phyloP scores from a whole-genome alignment of 2,113 vertebrate genomes.

The Aspidoscelis tigris region DNA sequence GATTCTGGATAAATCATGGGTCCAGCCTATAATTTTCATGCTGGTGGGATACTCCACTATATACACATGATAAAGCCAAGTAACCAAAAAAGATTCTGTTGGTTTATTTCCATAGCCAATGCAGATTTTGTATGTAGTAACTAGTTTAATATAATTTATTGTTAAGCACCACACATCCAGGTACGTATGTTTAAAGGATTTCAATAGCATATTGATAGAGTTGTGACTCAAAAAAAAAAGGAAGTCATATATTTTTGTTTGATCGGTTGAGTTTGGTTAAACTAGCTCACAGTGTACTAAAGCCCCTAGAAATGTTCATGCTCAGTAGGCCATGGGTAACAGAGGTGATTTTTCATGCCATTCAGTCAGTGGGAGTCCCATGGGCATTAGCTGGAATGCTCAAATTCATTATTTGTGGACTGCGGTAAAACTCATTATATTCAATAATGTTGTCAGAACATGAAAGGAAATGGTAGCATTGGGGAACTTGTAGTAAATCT shows the following conservation, averaged over 20 bases:
- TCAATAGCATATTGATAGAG: conserved; percentile 27
- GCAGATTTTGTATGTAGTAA: not conserved
- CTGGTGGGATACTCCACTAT: not conserved
- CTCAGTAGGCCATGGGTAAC: not conserved
- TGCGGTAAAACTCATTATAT: conserved; percentile 25
- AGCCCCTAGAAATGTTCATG: conserved; percentile 24
- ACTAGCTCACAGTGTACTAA: conserved; percentile 36
- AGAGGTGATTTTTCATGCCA: not conserved
- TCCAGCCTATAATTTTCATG: not conserved
- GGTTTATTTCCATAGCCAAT: conserved; percentile 3
- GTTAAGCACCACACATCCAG: not conserved
- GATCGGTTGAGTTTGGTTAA: conserved; percentile 41
- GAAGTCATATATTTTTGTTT: conserved; percentile 12
- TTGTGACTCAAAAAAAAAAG: conserved; percentile 19
- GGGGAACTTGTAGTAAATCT: not conserved
- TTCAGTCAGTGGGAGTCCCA: not conserved
- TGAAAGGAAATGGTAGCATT: fast-evolving
- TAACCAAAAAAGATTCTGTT: not conserved
- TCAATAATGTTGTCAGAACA: conserved; percentile 15
- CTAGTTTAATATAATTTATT: too few relatives aligned
- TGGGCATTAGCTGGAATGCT: too few relatives aligned
- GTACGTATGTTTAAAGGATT: conserved; percentile 16
- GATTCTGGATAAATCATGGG: not conserved
- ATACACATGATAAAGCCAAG: too few relatives aligned
- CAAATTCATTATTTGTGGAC: not conserved